These are phyloP conservation scores for Nyctibius bracteatus DNA, from an alignment of 2,113 vertebrate species.

Conservation along the genomic window DNA sequence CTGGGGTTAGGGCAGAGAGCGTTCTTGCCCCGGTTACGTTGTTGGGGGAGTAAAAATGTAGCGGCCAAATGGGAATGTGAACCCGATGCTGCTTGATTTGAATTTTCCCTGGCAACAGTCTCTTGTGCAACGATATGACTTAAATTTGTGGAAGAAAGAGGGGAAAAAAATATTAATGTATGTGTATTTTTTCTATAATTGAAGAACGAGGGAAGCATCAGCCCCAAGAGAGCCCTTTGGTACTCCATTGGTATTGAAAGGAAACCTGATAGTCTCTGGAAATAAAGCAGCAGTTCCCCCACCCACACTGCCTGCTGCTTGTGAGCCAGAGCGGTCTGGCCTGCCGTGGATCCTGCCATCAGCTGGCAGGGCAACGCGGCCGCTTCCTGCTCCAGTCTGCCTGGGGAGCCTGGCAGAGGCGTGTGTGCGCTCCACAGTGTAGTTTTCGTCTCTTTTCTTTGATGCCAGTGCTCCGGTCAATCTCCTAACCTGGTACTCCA, in stretches of 20 bases:
- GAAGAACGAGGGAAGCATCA: not conserved
- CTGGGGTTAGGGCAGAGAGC: not conserved
- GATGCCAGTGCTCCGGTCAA: not conserved
- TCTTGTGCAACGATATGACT: not conserved
- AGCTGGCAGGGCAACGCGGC: not conserved
- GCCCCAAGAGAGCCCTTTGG: not conserved
- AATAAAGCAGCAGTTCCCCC: not conserved
- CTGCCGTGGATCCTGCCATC: not conserved
- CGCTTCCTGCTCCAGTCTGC: accelerated
- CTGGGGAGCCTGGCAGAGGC: not conserved
- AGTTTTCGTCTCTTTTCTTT: not conserved
- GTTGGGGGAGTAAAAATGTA: not conserved
- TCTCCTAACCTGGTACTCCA: not conserved
- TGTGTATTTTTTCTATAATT: not conserved
- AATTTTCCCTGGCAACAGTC: not conserved
- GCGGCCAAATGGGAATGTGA: not conserved
- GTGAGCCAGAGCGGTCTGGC: not conserved
- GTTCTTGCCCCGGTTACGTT: not conserved
- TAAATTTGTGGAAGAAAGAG: not conserved
- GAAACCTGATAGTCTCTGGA: not conserved
- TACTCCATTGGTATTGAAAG: not conserved
- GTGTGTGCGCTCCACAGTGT: accelerated
- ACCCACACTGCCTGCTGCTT: accelerated
- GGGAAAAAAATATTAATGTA: not conserved
- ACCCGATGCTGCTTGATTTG: not conserved